Evolutionary conservation across 92 coral and sea anemone species (phyloP).

Genomic region (Phenganax subtilis): DNA sequence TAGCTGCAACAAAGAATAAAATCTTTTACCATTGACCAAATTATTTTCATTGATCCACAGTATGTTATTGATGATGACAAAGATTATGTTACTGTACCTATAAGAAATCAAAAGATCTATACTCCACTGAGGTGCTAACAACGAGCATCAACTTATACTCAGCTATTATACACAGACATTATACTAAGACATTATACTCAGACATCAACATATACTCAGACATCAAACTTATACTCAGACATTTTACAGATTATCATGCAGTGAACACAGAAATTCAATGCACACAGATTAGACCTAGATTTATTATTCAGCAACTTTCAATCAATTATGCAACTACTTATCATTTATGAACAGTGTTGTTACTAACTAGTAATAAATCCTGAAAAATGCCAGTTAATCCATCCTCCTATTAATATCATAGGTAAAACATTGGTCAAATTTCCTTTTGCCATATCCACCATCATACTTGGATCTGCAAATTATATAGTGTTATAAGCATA

Average conservation of each 20-base stretch:
- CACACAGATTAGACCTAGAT: not conserved
- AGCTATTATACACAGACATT: no score
- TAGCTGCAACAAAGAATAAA: conserved; percentile 52
- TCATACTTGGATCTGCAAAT: conserved; percentile 92
- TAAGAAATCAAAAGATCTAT: not conserved
- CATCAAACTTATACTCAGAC: not conserved
- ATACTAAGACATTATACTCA: no score
- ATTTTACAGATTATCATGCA: no score
- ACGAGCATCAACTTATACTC: not conserved
- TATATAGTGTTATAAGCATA: not conserved
- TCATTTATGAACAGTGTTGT: not conserved
- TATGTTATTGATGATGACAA: not conserved
- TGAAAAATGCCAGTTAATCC: conserved; percentile 99
- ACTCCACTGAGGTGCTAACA: no score
- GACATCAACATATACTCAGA: no score
- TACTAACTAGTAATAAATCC: conserved; percentile 89
- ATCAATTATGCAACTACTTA: not conserved
- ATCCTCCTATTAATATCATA: conserved; percentile 97
- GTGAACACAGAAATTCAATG: no score
- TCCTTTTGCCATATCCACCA: conserved; percentile 99
- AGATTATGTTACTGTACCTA: not conserved
- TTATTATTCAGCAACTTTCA: not conserved
- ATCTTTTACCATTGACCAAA: not conserved
- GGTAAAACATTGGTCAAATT: conserved; percentile 95
- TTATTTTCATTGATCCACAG: not conserved